Base-by-base conservation (phyloP, 2,888 invertebrate species). In the Ichneumoninae sp. region DNA sequence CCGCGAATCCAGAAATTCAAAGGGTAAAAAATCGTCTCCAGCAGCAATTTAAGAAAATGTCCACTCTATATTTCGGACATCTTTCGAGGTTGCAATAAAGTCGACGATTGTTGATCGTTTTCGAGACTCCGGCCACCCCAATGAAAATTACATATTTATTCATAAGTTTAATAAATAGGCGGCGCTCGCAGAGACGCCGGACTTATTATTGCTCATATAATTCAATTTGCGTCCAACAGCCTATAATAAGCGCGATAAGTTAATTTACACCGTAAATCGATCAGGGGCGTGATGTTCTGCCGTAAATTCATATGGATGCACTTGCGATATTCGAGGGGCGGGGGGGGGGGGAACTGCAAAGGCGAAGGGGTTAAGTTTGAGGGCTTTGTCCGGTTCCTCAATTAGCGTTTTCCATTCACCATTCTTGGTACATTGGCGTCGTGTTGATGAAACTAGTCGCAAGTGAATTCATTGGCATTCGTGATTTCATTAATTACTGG, bases 331-430 rank as follows among this genome's bases (percentile, higher is more conserved):
- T 33, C 44, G n/a, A 13, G 16, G 50, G 70, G 60, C 6, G 1
- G 33, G 0, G 6, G 33, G 5, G 13, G 40, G 70, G 60, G 33
- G 4, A 19, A 57, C 47, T 47, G 19, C 19, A 50, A 36, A n/a
- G 76, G 47, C 52, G 84, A 86, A 81, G 82, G 87, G 86, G 47
- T 10, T 8, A 19, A 1, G 71, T 33, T 33, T 44, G 22, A 33
- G 22, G 44, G 30, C 22, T 10, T 0, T 71, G 89, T 90, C 85
- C 88, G 88, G 85, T 85, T 84, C 86, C 89, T 91, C 91, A 91
- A 91, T 92, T 90, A 90, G 90, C 89, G 86, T 89, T 90, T 77
- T 80, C 19, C 30, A 33, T 72, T 36, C 65, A 78, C 69, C 74
- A 57, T 65, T 66, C 69, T n/a, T 54, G 26, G 36, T 82, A 1